phyloP scores from a whole-genome alignment of 2,888 invertebrate species.

The Yponomeuta malinellus region DNA sequence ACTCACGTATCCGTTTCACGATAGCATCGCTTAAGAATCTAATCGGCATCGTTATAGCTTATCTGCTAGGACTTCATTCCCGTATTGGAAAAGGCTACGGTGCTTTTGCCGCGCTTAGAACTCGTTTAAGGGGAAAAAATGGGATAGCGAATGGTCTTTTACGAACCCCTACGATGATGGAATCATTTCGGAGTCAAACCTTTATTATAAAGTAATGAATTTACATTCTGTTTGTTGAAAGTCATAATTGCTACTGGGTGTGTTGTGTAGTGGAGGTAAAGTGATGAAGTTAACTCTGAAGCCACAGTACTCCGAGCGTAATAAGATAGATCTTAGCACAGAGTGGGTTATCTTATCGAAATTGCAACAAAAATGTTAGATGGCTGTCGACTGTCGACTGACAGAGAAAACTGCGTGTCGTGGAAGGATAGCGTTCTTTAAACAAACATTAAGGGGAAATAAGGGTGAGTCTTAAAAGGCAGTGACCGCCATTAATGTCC shows the following conservation, averaged over 20 bases:
- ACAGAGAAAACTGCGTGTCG: neutral
- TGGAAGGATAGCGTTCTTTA: neutral
- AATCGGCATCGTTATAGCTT: constrained; percentile 9
- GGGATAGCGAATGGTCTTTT: neutral
- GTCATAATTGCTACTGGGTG: no score
- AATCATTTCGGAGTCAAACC: no score
- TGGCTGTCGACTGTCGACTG: no score
- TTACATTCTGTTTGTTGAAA: no score
- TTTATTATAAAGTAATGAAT: no score
- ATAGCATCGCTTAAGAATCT: constrained; percentile 12
- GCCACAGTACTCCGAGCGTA: no score
- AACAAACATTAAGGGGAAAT: neutral
- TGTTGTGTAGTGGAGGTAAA: no score
- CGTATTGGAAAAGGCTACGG: neutral
- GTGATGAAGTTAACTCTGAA: no score
- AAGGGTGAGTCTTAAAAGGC: neutral
- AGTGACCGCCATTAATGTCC: constrained; percentile 23
- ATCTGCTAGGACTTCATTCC: constrained; percentile 1
- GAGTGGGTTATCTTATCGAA: no score
- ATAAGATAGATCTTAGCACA: no score
- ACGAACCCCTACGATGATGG: neutral
- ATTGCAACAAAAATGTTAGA: no score
- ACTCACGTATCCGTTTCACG: neutral
- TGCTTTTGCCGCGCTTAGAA: neutral
- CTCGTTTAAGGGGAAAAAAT: neutral